These are phyloP conservation scores for Acanthochromis polyacanthus DNA, from an alignment of 2,113 vertebrate genomes.

Conservation along the genomic window DNA sequence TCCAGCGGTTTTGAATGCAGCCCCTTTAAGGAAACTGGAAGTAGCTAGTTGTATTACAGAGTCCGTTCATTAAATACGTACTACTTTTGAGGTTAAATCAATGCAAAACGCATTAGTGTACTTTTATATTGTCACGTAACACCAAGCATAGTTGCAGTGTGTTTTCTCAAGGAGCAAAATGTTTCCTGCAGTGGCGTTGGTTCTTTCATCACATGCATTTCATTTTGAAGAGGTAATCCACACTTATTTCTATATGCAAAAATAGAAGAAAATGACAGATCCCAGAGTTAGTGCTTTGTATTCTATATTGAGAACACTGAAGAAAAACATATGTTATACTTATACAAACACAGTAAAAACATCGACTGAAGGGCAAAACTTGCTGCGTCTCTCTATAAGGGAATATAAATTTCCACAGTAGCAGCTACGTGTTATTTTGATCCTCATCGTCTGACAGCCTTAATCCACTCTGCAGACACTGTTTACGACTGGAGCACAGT, in stretches of 20 bases:
- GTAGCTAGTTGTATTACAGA: too few relatives aligned
- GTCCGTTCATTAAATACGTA: too few relatives aligned
- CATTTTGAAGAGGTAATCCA: too few relatives aligned
- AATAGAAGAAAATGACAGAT: neutral
- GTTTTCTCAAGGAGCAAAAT: too few relatives aligned
- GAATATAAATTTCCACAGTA: slow-evolving; percentile 21
- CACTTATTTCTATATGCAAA: neutral
- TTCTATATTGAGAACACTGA: neutral
- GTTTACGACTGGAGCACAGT: slow-evolving; percentile 55
- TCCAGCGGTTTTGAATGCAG: too few relatives aligned
- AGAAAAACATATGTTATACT: slow-evolving; percentile 2
- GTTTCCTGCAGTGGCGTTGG: too few relatives aligned
- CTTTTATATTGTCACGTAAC: too few relatives aligned
- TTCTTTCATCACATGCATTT: too few relatives aligned
- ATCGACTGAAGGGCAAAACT: neutral
- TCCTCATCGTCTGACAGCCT: slow-evolving; percentile 30
- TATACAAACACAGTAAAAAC: neutral
- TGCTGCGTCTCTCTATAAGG: slow-evolving; percentile 4
- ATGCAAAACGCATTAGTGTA: too few relatives aligned
- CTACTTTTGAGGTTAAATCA: too few relatives aligned
- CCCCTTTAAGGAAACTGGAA: too few relatives aligned
- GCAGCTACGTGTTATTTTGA: slow-evolving; percentile 62
- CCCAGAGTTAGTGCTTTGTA: neutral
- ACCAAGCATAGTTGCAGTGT: too few relatives aligned
- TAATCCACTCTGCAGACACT: slow-evolving; percentile 67